Percentiles rank a stretch among this genome's conserved stretches.
These are phyloP conservation scores for Drusus annulatus DNA, from an alignment of 1,140 invertebrate species.

Conservation along the genomic window DNA sequence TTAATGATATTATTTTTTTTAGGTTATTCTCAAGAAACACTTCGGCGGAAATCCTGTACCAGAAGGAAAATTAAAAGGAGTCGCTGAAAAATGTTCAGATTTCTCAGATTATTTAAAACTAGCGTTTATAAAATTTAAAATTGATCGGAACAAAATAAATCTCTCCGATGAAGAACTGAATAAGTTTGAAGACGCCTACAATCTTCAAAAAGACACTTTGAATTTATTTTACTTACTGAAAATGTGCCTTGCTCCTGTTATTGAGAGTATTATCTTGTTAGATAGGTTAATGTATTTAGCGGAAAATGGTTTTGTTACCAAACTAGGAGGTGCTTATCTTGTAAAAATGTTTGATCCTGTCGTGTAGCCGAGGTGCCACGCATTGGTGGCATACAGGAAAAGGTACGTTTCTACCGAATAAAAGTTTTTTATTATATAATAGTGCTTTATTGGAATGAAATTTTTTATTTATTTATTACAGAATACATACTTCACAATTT, in stretches of 20 bases:
- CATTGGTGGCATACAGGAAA: conserved; percentile 73
- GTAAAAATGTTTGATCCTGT: conserved; percentile 84
- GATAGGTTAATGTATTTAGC: conserved; percentile 87
- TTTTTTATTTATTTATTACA: too few species aligned
- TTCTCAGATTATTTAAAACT: conserved; percentile 78
- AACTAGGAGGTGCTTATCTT: conserved; percentile 76
- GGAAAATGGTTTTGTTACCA: conserved; percentile 76
- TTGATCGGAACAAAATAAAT: conserved; percentile 65
- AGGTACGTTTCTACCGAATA: conserved; percentile 22
- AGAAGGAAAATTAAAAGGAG: conserved; percentile 67
- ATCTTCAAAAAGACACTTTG: conserved; percentile 75
- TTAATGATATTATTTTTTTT: conserved; percentile 45
- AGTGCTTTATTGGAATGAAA: too few species aligned
- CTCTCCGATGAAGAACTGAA: conserved; percentile 70
- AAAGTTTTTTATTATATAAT: neutral
- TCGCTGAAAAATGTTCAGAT: conserved; percentile 70
- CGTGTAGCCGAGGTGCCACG: conserved; percentile 84
- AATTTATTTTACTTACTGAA: conserved; percentile 87
- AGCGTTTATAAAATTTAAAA: conserved; percentile 73
- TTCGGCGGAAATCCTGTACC: conserved; percentile 64
- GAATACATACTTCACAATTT: too few species aligned
- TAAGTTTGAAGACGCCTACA: conserved; percentile 67
- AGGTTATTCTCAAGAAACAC: conserved; percentile 67
- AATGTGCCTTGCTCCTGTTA: conserved; percentile 84
- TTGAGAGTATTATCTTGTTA: conserved; percentile 88